These are phyloP conservation scores for Sminthurinus aureus DNA, from an alignment of 2,888 invertebrate genomes.

Conservation along the genomic window DNA sequence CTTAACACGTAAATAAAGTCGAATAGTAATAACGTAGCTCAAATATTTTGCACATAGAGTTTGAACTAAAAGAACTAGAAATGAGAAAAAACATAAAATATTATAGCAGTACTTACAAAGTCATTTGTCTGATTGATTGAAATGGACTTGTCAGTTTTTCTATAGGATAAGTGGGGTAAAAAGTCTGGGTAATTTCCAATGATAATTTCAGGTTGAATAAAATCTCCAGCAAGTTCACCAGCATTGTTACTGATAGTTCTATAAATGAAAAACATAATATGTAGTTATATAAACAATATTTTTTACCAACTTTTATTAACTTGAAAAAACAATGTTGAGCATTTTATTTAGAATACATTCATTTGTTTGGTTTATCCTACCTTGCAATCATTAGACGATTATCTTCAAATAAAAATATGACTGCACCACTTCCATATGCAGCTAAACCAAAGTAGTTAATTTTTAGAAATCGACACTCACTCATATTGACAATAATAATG, in stretches of 20 bases:
- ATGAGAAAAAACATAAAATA: too few species aligned
- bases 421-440: slow-evolving; percentile 53
- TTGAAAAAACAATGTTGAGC: slow-evolving; percentile 1
- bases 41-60: too few species aligned
- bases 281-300: neutral
- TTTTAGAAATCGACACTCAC: too few species aligned
- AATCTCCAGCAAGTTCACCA: slow-evolving; percentile 12
- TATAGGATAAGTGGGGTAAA: slow-evolving; percentile 49
- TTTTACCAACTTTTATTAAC: neutral
- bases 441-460: slow-evolving; percentile 45
- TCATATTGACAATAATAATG: too few species aligned
- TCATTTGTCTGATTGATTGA: slow-evolving; percentile 50
- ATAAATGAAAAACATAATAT: neutral
- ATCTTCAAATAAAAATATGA: slow-evolving; percentile 56
- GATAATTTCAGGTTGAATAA: slow-evolving; percentile 50
- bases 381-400: slow-evolving; percentile 55
- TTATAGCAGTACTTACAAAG: slow-evolving; percentile 40
- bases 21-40: too few species aligned
- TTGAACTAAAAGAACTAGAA: too few species aligned
- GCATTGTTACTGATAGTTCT: neutral
- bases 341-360: too few species aligned
- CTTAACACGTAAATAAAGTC: too few species aligned
- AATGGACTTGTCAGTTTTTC: slow-evolving; percentile 50
- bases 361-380: too few species aligned
- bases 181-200: slow-evolving; percentile 52